phyloP scores from a whole-genome alignment of 2,113 vertebrate species.

The Myotis brandtii region DNA sequence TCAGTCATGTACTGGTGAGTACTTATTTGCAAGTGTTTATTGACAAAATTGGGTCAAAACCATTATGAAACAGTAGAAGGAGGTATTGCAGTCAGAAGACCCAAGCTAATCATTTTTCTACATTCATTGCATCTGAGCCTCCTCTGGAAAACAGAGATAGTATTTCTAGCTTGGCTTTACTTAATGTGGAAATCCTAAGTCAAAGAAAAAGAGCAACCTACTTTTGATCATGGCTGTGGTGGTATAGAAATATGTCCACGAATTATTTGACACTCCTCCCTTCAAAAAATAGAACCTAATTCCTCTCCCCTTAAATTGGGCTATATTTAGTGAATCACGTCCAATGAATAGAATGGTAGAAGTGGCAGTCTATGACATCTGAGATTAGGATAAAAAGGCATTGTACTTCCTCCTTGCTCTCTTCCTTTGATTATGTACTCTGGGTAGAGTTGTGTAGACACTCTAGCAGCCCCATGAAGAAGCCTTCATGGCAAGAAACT shows the following conservation, averaged over 20 bases:
- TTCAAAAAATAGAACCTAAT: background rate
- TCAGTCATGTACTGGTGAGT: background rate
- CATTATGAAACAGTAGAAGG: background rate
- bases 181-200: background rate
- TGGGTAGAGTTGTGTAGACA: background rate
- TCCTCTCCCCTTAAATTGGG: background rate
- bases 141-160: background rate
- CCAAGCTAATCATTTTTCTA: background rate
- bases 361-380: background rate
- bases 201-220: background rate
- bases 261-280: no score
- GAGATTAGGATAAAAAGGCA: background rate
- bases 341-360: background rate
- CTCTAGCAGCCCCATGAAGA: background rate
- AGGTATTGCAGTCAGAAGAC: background rate
- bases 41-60: background rate
- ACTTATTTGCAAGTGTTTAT: conserved; percentile 18
- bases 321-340: background rate
- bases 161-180: background rate
- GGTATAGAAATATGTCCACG: background rate
- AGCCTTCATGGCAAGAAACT: background rate
- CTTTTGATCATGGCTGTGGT: background rate
- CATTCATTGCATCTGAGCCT: background rate
- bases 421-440: background rate
- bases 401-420: background rate